Conservation (phyloP, 2,888 invertebrate species). For the Ctena decussata region DNA sequence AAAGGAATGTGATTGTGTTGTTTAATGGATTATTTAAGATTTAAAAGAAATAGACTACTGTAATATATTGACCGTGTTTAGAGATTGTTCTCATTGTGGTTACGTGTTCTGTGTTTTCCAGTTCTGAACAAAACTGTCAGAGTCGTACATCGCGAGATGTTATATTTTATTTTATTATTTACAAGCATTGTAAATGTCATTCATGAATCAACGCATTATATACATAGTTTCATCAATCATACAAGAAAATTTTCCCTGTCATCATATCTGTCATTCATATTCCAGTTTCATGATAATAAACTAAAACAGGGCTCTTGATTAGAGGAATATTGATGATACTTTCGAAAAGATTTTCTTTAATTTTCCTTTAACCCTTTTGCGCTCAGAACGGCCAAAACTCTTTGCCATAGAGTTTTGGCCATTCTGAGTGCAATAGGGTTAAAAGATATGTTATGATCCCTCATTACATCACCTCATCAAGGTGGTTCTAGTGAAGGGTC, state of each 20-base stretch:
- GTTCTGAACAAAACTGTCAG: conserved; percentile 65
- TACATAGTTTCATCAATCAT: conserved; percentile 46
- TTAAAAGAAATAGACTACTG: conserved; percentile 27
- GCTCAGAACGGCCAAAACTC: too few relatives aligned
- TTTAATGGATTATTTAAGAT: conserved; percentile 57
- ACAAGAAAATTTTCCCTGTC: neutral
- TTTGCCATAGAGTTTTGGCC: too few relatives aligned
- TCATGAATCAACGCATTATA: conserved; percentile 40
- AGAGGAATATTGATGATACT: too few relatives aligned
- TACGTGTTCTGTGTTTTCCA: conserved; percentile 49
- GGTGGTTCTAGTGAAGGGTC: too few relatives aligned
- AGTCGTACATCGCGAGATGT: conserved; percentile 24
- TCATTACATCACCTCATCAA: too few relatives aligned
- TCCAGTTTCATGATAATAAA: neutral
- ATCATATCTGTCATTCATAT: neutral
- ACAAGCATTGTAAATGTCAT: conserved; percentile 36
- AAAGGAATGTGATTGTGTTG: conserved; percentile 10
- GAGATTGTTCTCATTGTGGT: conserved; percentile 61
- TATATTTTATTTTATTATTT: conserved; percentile 51
- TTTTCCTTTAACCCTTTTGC: too few relatives aligned
- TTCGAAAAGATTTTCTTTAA: too few relatives aligned
- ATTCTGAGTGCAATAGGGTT: too few relatives aligned
- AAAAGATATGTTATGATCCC: too few relatives aligned
- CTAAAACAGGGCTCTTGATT: too few relatives aligned
- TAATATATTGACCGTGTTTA: conserved; percentile 59